Evolutionary conservation across 2,113 vertebrate species (phyloP).

Genomic region (Saccopteryx bilineata): DNA sequence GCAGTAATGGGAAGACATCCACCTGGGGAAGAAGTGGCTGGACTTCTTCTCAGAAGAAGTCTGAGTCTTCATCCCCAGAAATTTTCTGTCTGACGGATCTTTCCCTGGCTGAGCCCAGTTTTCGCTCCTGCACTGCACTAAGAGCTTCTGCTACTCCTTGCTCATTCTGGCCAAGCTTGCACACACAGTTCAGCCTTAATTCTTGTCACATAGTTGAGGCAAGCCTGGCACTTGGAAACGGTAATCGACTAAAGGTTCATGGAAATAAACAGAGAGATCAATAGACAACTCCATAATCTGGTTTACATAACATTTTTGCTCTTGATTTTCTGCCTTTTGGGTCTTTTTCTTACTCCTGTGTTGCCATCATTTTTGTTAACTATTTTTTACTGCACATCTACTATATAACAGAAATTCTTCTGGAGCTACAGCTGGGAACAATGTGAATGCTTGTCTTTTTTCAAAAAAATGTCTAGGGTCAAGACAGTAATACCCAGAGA

Average conservation of each 20-base stretch:
- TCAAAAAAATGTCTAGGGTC: background rate
- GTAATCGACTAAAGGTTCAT: background rate
- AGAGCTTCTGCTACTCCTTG: background rate
- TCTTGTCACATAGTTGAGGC: background rate
- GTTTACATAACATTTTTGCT: background rate
- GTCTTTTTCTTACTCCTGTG: background rate
- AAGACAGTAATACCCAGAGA: background rate
- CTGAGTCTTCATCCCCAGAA: background rate
- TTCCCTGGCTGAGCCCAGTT: background rate
- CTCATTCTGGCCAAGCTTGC: background rate
- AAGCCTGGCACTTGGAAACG: slow-evolving; percentile 9
- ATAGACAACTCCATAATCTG: background rate
- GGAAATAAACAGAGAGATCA: background rate
- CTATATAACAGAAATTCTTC: background rate
- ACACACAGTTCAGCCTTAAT: background rate
- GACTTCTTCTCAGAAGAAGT: too few relatives aligned
- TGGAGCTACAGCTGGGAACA: background rate
- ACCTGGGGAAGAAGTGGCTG: background rate
- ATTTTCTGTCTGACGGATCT: background rate
- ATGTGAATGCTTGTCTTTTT: background rate
- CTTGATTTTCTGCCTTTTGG: background rate
- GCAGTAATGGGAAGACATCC: background rate
- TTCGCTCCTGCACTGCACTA: background rate
- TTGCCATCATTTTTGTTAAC: background rate
- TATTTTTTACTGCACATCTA: background rate